Conservation (phyloP, 2,113 vertebrate genomes). For the Potamarius usumacintae region DNA sequence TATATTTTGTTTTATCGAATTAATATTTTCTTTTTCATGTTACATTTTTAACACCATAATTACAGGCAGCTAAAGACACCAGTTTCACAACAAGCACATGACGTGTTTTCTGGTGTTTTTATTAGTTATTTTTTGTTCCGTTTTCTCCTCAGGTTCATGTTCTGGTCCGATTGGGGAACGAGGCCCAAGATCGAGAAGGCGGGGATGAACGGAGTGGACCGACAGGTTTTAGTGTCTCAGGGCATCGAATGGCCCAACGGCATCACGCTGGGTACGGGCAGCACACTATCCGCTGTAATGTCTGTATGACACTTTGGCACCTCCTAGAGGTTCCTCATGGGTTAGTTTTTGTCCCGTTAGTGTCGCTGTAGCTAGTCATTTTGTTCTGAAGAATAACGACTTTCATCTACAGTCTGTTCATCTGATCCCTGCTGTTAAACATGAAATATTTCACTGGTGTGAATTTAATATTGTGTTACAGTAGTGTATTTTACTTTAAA, state of each 20-base stretch:
- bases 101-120: not conserved
- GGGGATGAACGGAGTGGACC: constrained; percentile 89
- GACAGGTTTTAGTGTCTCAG: constrained; percentile 86
- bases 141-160: constrained; percentile 85
- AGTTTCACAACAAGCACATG: not conserved
- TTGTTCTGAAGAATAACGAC: not conserved
- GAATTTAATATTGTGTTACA: not conserved
- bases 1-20: too few species aligned
- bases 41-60: too few species aligned
- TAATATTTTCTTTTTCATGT: too few species aligned
- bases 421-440: not conserved
- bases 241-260: constrained; percentile 97
- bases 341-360: not conserved
- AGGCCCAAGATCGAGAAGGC: constrained; percentile 94
- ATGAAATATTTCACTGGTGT: not conserved
- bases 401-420: not conserved
- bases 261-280: constrained; percentile 85
- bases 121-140: not conserved
- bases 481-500: not conserved
- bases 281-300: not conserved
- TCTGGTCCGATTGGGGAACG: constrained; percentile 97
- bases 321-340: not conserved
- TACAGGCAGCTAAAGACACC: not conserved
- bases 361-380: not conserved
- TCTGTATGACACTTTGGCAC: not conserved